Evolutionary conservation across 2,888 invertebrate species (phyloP), one percentile per base, ranked within the genome.

Genomic region (Clostera curtula): DNA sequence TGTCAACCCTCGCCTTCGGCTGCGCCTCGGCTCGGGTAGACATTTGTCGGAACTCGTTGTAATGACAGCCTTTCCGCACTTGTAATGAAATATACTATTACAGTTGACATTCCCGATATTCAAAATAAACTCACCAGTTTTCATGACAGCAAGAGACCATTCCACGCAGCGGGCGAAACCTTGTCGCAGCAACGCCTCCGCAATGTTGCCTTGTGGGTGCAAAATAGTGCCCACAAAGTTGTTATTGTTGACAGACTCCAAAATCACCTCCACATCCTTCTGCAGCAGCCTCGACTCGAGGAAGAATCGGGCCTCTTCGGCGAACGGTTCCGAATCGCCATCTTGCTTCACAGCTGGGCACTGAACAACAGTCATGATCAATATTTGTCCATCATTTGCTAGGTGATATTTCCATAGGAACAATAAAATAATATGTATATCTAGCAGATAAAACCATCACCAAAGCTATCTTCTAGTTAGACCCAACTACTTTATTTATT

Each of bases 171-270:
- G 91, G 0, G 97, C 98, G 56, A 96, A 93, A 8, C 98, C 98
- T 69, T 96, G 94, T 29, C 88, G 87, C 42, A 98, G 72, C 34
- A 99, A 80, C 12, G 92, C 88, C 67, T 98, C 98, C 0, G 98
- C 97, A 58, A 99, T 98, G 67, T 97, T 97, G 16, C 91, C 92
- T 60, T 87, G 90, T 0, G 98, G 98, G 74, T 97, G 97, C 23
- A 96, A 59, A 45, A 99, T 91, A 14, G 95, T 94, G 17, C 98
- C 99, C 30, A 98, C 92, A 56, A 96, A 93, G 67, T 96, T 97
- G 56, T 91, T 92, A 67, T 97, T 98, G 55, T 95, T 95, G 1
- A 93, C 93, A 0, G 96, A 94, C 60, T 98, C 97, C 20, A 99
- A 83, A 16, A 96, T 88, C 9, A 97, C 90, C 66, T 96, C 91